Base-by-base conservation (phyloP, 2,888 invertebrate species). In the Epicampocera succincta region DNA sequence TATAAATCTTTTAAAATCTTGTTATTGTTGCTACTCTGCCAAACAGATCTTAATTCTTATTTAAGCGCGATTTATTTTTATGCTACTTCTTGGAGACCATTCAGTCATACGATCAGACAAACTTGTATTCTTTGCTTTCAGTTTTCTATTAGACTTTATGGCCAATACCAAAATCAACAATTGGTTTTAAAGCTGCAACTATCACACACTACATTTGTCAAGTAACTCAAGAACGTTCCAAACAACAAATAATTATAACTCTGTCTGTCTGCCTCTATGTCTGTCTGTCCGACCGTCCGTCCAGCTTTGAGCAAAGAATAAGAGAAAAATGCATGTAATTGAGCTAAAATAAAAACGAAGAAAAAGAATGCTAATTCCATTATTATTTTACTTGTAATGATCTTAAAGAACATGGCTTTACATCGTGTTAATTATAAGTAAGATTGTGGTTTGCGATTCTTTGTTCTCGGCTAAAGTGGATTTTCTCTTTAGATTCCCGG, bases 191-290 rank as follows among this genome's bases (percentile, higher is more conserved):
- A 48, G 33, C 33, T 66, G 60, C 60, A 52, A 78, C 60, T 29
- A 73, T 72, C 72, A 66, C 52, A 71, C 80, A 80, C 72, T 77
- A 73, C 61, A 76, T 81, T 77, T 77, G 81, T 58, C 74, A 85
- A 81, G 75, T 79, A 84, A 84, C 80, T 66, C 85, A 85, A 85
- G 84, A 85, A 85, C 85, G 83, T 85, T 84, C 73, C 84, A 83
- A 72, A 44, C 76, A 72, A 44, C 76, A 76, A 68, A 72, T 73
- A 68, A 81, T 81, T 75, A 1, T n/a, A 19, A 4, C 9, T 54
- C 17, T 29, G 33, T 42, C n/a, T 19, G 29, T 42, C 29, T 4
- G 52, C 44, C 17, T 9, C n/a, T n/a, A n/a, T n/a, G n/a, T 54
- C 17, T 29, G 33, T 42, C n/a, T 19, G 29, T 42, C 29, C 4